Percentiles rank a stretch among this genome's conserved stretches.
These are phyloP conservation scores for Uromys caudimaculatus DNA, from an alignment of 2,797 vertebrate species.

Conservation along the genomic window DNA sequence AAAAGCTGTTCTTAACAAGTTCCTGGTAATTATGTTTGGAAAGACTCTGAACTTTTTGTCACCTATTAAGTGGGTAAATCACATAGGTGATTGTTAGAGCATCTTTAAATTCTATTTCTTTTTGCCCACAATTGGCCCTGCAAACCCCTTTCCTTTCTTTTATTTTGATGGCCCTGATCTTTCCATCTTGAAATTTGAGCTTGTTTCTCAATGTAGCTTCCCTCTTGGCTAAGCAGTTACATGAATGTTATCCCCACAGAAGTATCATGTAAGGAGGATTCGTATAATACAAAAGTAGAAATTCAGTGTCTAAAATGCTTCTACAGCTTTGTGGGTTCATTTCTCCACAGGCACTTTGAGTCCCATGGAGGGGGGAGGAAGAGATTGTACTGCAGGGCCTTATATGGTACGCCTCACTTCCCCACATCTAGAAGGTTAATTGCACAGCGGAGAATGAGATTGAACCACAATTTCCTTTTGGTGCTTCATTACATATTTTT, in stretches of 20 bases:
- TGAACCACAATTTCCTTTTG: conserved; percentile 58
- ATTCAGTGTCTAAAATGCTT: conserved; percentile 6
- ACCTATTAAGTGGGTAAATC: not conserved
- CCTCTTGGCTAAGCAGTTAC: conserved; percentile 3
- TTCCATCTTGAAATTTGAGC: not conserved
- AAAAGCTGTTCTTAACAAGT: not conserved
- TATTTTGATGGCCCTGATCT: not conserved
- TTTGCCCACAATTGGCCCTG: not conserved
- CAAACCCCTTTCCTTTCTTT: not conserved
- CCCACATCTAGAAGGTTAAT: conserved; percentile 51
- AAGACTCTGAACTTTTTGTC: not conserved
- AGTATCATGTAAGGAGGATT: not conserved
- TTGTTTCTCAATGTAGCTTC: not conserved
- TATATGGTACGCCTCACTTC: not conserved
- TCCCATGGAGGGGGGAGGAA: not conserved
- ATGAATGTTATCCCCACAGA: not conserved
- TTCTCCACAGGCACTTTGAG: not conserved
- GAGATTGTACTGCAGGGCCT: not conserved
- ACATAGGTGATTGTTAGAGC: not conserved
- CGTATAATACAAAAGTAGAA: not conserved
- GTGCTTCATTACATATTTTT: conserved; percentile 54
- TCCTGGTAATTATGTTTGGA: not conserved
- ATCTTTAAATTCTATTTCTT: not conserved
- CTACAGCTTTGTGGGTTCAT: not conserved
- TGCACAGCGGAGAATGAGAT: conserved; percentile 26